Conservation (phyloP, 1,140 invertebrate species). For the Aphidius ervi region DNA sequence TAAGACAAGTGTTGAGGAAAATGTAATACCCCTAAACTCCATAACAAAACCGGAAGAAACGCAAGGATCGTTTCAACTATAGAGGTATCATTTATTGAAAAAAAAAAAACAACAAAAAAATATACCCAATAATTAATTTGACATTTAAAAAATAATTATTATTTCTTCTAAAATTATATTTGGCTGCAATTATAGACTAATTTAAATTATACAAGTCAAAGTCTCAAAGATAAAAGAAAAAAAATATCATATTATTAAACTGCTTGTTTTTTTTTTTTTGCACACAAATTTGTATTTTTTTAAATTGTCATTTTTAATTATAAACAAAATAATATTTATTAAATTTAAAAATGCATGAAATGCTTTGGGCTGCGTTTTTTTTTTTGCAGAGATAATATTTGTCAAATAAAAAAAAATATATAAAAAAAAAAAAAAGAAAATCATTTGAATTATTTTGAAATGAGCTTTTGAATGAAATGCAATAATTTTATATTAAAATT, state of each 20-base stretch:
- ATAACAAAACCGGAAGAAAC: slow-evolving; percentile 38
- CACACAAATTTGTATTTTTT: slow-evolving; percentile 5
- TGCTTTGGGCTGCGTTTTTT: slow-evolving; percentile 32
- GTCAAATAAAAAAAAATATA: background rate
- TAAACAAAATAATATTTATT: slow-evolving; percentile 18
- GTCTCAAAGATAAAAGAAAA: background rate
- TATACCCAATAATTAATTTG: background rate
- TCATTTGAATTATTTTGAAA: background rate
- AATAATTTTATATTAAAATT: too few relatives aligned
- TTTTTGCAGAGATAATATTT: slow-evolving; percentile 8
- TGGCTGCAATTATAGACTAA: too few relatives aligned
- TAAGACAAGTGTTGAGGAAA: slow-evolving; percentile 43
- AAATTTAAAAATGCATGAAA: slow-evolving; percentile 35
- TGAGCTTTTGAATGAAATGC: too few relatives aligned
- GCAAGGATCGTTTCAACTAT: slow-evolving; percentile 36
- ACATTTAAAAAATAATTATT: background rate
- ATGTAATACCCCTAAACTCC: slow-evolving; percentile 44
- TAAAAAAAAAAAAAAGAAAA: background rate
- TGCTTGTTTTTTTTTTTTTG: slow-evolving; percentile 9
- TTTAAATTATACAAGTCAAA: too few relatives aligned
- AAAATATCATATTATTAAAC: slow-evolving; percentile 6
- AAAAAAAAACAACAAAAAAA: background rate
- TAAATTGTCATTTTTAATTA: background rate
- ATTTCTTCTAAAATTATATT: too few relatives aligned
- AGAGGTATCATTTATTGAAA: slow-evolving; percentile 37